Evolutionary conservation across 37 sponge, comb jelly and placozoan species (phyloP).

Genomic region (Oopsacas minuta): DNA sequence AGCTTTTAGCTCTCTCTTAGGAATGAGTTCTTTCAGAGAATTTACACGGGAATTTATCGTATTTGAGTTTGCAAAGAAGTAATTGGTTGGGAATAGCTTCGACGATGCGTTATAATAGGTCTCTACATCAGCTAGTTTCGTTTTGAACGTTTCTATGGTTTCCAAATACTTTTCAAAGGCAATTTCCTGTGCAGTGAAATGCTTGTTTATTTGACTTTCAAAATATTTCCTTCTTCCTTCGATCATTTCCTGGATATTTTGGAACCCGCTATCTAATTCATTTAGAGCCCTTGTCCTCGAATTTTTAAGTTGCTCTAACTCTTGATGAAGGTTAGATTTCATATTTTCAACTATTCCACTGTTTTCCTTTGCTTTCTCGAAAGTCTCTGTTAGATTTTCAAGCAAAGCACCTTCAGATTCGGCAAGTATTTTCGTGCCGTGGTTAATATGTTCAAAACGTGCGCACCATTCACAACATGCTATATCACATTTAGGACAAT

Average conservation of each 20-base stretch:
- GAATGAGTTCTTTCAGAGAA: background rate
- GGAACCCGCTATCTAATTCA: background rate
- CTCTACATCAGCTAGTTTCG: background rate
- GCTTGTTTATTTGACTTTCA: background rate
- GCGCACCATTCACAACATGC: background rate
- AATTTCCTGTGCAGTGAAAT: background rate
- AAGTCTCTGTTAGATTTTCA: background rate
- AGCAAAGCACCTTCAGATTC: background rate
- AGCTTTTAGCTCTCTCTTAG: background rate
- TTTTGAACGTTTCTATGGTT: background rate
- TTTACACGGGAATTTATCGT: background rate
- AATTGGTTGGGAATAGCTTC: background rate
- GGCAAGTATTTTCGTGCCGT: background rate
- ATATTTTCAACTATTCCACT: background rate
- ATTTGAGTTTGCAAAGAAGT: background rate
- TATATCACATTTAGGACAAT: background rate
- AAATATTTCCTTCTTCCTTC: background rate
- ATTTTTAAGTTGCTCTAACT: background rate
- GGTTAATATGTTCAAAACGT: background rate
- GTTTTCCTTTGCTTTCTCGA: background rate
- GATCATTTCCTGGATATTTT: background rate
- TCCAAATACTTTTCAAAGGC: background rate
- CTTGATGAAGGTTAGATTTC: background rate
- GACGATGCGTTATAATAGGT: background rate
- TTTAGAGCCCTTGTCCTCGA: background rate